Evolutionary conservation across 2,888 invertebrate genomes (phyloP).

Genomic region (Allolobophora icterica): DNA sequence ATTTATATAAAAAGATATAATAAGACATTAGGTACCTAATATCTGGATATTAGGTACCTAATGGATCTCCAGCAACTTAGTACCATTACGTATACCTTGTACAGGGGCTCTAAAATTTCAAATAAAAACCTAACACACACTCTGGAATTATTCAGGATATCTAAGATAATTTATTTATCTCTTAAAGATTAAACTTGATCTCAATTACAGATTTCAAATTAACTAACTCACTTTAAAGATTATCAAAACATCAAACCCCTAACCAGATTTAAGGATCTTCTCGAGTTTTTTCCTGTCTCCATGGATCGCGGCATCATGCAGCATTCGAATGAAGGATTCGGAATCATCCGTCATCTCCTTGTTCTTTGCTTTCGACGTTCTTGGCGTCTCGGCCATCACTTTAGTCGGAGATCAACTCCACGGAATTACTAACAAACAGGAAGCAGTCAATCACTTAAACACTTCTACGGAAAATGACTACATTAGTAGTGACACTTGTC

Average conservation of each 20-base stretch:
- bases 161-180: neutral
- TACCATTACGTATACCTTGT: no score
- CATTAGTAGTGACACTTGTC: no score
- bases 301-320: constrained; percentile 42
- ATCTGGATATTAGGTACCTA: no score
- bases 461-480: neutral
- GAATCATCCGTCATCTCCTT: constrained; percentile 14
- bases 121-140: neutral
- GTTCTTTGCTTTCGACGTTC: neutral
- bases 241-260: neutral
- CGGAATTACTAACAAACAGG: neutral
- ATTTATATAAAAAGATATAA: no score
- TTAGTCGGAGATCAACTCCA: neutral
- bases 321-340: neutral
- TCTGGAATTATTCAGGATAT: neutral
- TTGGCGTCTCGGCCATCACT: neutral
- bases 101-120: no score
- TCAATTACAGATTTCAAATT: neutral
- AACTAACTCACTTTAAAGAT: neutral
- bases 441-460: neutral
- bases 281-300: constrained; percentile 44
- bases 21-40: no score
- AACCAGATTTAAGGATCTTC: constrained; percentile 43
- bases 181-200: neutral
- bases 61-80: no score